A percentile compares a stretch with the other conserved stretches of the same genome.
Conservation (phyloP, 2,888 invertebrate species). For the Nebria salina region DNA sequence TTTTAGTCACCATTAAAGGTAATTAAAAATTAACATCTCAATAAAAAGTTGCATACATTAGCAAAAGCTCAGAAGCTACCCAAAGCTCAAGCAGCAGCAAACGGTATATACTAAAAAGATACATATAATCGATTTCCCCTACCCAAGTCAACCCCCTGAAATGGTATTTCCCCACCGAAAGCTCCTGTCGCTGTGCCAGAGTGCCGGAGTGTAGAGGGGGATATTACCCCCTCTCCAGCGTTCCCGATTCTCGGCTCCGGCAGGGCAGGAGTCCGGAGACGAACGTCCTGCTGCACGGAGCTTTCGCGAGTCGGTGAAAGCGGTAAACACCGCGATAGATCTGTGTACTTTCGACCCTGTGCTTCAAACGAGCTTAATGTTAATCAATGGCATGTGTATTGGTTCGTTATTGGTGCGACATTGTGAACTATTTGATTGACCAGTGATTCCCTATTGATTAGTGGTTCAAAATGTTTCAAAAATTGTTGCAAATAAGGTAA, state of each 20-base stretch:
- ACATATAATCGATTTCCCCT: slow-evolving; percentile 44
- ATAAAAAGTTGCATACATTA: slow-evolving; percentile 46
- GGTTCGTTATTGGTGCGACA: background rate
- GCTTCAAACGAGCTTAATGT: no score
- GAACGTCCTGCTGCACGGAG: slow-evolving; percentile 30
- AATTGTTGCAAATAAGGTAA: no score
- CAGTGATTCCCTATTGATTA: no score
- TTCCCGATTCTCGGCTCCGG: slow-evolving; percentile 19
- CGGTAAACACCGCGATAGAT: background rate
- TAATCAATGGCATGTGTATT: background rate
- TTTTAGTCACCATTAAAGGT: slow-evolving; percentile 36
- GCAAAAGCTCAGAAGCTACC: slow-evolving; percentile 30
- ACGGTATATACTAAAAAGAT: slow-evolving; percentile 30
- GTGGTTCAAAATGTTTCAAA: no score
- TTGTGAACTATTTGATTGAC: no score
- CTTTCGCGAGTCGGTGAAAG: background rate
- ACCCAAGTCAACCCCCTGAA: slow-evolving; percentile 11
- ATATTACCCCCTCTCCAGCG: slow-evolving; percentile 23
- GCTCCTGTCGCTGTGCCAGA: background rate
- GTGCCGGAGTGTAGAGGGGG: background rate
- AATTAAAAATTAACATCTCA: slow-evolving; percentile 45
- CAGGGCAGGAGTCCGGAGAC: slow-evolving; percentile 43
- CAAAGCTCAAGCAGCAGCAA: slow-evolving; percentile 26
- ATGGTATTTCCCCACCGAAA: background rate
- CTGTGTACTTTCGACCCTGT: background rate